phyloP scores from a whole-genome alignment of 2,113 vertebrate genomes.

The Periophthalmus modestus region DNA sequence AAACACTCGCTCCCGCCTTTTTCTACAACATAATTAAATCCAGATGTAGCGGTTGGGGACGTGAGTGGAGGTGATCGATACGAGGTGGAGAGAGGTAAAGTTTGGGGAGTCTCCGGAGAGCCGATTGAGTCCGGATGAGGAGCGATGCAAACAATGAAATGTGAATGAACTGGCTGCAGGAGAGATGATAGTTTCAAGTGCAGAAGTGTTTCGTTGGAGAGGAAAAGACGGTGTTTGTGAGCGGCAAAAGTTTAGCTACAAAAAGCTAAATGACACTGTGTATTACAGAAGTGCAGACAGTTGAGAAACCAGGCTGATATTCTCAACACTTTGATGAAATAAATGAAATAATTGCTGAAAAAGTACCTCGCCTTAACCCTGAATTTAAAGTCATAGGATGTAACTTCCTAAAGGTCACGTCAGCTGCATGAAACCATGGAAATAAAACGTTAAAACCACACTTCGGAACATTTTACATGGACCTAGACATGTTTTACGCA shows the following conservation, averaged over 20 bases:
- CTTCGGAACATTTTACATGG: no score
- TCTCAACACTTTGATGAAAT: no score
- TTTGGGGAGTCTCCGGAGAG: neutral
- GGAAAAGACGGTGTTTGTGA: neutral
- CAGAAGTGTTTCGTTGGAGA: neutral
- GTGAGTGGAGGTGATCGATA: neutral
- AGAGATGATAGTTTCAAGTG: neutral
- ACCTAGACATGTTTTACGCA: no score
- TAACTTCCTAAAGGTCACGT: no score
- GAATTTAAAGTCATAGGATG: no score
- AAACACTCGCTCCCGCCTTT: neutral
- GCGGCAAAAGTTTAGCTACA: neutral
- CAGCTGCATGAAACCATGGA: no score
- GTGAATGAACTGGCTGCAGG: neutral
- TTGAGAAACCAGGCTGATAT: no score
- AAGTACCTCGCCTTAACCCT: no score
- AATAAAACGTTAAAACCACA: no score
- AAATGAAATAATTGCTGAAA: no score
- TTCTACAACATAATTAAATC: slow-evolving; percentile 5
- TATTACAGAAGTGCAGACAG: no score
- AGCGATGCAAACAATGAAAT: neutral
- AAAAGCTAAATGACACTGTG: neutral
- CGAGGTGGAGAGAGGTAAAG: neutral
- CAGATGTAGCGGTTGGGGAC: neutral
- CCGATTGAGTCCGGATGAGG: neutral